Percentiles rank a stretch among this genome's conserved stretches.
phyloP scores from a whole-genome alignment of 2,113 vertebrate genomes.

The Thryonomys swinderianus region DNA sequence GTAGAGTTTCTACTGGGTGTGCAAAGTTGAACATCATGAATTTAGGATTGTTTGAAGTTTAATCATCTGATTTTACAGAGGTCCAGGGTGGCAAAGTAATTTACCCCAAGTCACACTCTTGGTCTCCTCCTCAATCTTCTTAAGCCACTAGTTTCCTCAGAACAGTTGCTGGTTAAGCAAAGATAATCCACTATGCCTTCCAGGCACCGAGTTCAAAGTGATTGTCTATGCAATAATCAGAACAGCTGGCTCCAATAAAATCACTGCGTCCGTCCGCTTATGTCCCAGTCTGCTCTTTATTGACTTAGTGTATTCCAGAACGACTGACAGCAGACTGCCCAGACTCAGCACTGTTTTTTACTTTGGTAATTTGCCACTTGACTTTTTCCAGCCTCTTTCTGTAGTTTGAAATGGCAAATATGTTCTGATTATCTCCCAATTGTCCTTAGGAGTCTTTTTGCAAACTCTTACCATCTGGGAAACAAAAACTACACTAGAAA shows the following conservation, averaged over 20 bases:
- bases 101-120: not conserved
- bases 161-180: constrained; percentile 12
- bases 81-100: not conserved
- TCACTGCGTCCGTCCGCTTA: not conserved
- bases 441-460: not conserved
- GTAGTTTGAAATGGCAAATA: constrained; percentile 35
- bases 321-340: not conserved
- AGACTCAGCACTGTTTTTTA: constrained; percentile 3
- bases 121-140: not conserved
- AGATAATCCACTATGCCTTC: not conserved
- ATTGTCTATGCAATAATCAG: not conserved
- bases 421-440: constrained; percentile 6
- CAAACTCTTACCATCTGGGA: constrained; percentile 40
- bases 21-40: not conserved
- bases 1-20: not conserved
- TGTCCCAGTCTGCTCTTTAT: constrained; percentile 45
- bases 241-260: constrained; percentile 51
- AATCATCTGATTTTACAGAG: constrained; percentile 22
- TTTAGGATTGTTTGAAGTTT: not conserved
- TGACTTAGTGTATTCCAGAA: not conserved
- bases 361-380: constrained; percentile 19
- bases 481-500: not conserved
- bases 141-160: not conserved
- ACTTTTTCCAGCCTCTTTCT: constrained; percentile 11
- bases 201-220: not conserved